Conservation (phyloP, 1,140 invertebrate genomes). For the Drosophila miranda region DNA sequence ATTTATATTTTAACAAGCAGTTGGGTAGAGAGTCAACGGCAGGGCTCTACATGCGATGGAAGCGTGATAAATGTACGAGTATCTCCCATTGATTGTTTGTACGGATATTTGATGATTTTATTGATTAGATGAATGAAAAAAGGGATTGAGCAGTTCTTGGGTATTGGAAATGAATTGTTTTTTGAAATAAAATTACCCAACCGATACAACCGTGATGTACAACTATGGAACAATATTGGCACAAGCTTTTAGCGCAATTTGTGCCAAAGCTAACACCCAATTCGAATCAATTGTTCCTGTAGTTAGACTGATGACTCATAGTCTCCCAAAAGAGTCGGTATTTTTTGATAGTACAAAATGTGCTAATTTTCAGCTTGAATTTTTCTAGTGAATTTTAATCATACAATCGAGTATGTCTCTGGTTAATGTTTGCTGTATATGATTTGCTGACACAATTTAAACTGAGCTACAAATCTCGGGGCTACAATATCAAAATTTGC, state of each 20-base stretch:
- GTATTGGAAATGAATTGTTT: no score
- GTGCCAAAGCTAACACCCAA: constrained; percentile 26
- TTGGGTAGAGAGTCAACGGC: no score
- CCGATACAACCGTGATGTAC: no score
- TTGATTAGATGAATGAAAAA: no score
- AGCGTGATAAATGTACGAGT: no score
- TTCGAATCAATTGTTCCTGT: constrained; percentile 2
- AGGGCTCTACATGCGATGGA: no score
- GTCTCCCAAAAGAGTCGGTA: background rate
- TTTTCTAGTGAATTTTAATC: constrained; percentile 24
- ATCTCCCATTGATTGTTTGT: no score
- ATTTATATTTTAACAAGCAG: no score
- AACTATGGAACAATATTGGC: no score
- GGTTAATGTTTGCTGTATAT: background rate
- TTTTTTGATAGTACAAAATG: constrained; percentile 3
- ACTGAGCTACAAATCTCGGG: background rate
- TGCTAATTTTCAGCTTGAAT: constrained; percentile 9
- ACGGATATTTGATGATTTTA: no score
- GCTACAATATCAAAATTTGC: constrained; percentile 21
- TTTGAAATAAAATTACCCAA: no score
- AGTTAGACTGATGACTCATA: constrained; percentile 22
- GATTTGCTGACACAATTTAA: constrained; percentile 4
- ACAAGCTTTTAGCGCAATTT: constrained; percentile 3
- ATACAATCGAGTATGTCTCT: background rate
- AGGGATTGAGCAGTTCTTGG: no score